Conservation (phyloP, 1,140 invertebrate species). For the Drosophila orena region DNA sequence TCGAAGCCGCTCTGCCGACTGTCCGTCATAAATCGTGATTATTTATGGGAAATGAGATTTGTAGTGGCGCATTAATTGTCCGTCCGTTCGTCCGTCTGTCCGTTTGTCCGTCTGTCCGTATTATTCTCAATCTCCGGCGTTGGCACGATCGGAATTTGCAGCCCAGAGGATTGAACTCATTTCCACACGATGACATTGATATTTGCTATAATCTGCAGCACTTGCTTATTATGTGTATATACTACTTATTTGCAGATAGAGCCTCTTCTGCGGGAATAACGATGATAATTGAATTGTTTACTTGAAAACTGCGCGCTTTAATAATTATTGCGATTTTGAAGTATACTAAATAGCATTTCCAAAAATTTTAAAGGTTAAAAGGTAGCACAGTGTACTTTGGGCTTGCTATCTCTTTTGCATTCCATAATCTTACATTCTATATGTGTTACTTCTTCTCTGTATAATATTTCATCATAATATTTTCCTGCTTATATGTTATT, state of each 20-base stretch:
- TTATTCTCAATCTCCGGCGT: slow-evolving; percentile 20
- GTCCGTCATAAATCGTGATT: slow-evolving; percentile 67
- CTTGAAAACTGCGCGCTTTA: slow-evolving; percentile 31
- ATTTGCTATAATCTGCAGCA: slow-evolving; percentile 33
- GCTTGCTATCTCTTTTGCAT: background rate
- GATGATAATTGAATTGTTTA: slow-evolving; percentile 53
- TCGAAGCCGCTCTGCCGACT: slow-evolving; percentile 24
- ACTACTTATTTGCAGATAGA: slow-evolving; percentile 1
- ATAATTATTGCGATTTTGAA: background rate
- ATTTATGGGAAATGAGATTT: slow-evolving; percentile 77
- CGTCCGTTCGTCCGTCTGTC: slow-evolving; percentile 15
- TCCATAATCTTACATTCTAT: no score
- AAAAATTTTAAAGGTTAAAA: background rate
- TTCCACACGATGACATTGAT: slow-evolving; percentile 71
- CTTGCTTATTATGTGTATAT: slow-evolving; percentile 1
- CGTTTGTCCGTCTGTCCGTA: background rate
- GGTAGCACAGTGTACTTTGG: background rate
- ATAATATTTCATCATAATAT: no score
- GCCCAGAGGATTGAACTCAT: slow-evolving; percentile 39
- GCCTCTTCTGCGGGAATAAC: slow-evolving; percentile 10
- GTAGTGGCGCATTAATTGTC: slow-evolving; percentile 67
- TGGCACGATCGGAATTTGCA: slow-evolving; percentile 63
- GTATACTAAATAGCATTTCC: background rate
- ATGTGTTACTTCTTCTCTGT: no score
- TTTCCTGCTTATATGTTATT: background rate